Base-by-base conservation (phyloP, 2,113 vertebrate genomes). In the Butastur rufipennis region DNA sequence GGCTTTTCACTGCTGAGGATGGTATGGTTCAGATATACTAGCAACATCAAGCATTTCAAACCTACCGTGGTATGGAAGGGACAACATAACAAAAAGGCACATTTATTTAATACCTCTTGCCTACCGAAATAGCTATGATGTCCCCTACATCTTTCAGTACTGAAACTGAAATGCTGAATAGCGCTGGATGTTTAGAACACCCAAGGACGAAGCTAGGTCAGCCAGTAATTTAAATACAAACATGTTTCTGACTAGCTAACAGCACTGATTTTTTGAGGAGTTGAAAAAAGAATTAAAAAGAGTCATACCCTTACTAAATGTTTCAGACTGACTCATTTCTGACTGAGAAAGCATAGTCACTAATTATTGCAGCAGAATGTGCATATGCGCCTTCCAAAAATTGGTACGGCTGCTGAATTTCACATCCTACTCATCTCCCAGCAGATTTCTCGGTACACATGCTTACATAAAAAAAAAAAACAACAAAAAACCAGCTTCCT, bases 331-430 rank as follows among this genome's bases (percentile, higher is more conserved):
- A 94, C 66, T 96, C 84, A 97, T 80, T 88, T 91, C 84, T 96
- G 86, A 53, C 84, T 91, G 93, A 66, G 94, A 95, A 95, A 94
- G 81, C 84, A 91, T 42, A 96, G 73, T 94, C 94, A 95, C 80
- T 50, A 40, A 79, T 66, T 68, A 74, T 38, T 87, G 70, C 93
- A 94, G 45, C 16, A 62, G 74, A 93, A 91, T 91, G 78, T 80
- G 81, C 74, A 47, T 90, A 88, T 91, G 91, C 1, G 27, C 59
- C 66, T 93, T 95, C 93, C 91, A 81, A 96, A 97, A 95, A 94
- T 25, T 70, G 77, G 66, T 53, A 61, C 14, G 83, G 86, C 81
- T 95, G 93, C 86, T 91, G 93, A 93, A 91, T 82, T 97, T 94
- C 94, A 95, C 94, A 95, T 93, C 94, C 91, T 79, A 93, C 94